Evolutionary conservation across 30 jellyfish, hydroid and myxozoan genomes (phyloP), one percentile per base, ranked within the genome.

Genomic region (Aurelia aurita complex sp. Pacific): DNA sequence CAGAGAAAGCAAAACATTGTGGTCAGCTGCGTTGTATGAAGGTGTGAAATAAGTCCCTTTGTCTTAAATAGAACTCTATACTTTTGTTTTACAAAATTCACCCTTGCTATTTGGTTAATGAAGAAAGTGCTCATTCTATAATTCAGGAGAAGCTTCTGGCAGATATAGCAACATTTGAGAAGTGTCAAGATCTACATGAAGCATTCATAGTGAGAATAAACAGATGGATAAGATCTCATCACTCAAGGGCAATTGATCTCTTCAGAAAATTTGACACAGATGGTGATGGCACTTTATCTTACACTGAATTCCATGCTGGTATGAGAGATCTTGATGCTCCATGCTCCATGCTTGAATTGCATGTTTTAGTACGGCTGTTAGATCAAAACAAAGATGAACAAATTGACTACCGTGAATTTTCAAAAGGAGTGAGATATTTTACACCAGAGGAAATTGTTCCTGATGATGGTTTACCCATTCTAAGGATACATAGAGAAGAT

Each of bases 261-360:
- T 89, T 89, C 59, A 65, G 90, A 72, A 89, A 83, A 53, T 89
- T 89, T 67, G 97, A 89, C 67, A 29, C 82, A 54, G 85, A 89
- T 69, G 97, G 97, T 17, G 97, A 89, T 82, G 94, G 94, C 19
- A 36, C 83, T 12, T 63, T 89, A 63, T 74, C 94, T 6, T 89
- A 73, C 72, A 78, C 35, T 46, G 97, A 89, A 76, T 89, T 89
- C 69, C 89, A 68, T 42, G 97, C 92, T 40, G 97, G 97, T 3
- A 74, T 89, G 94, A 38, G 94, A 69, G 97, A 89, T 69, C 90
- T 89, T 16, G 79, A 82, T 53, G 97, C 97, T 13, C 97, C 97
- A 11, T 89, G 94, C 79, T 68, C 87, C 16, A 53, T 16, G 23
- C 29, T 89, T 17, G 97, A 89, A 69, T 52, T 89, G 65, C 88